These are phyloP conservation scores for Cryptoprocta ferox DNA, from an alignment of 2,797 vertebrate genomes.

Conservation along the genomic window DNA sequence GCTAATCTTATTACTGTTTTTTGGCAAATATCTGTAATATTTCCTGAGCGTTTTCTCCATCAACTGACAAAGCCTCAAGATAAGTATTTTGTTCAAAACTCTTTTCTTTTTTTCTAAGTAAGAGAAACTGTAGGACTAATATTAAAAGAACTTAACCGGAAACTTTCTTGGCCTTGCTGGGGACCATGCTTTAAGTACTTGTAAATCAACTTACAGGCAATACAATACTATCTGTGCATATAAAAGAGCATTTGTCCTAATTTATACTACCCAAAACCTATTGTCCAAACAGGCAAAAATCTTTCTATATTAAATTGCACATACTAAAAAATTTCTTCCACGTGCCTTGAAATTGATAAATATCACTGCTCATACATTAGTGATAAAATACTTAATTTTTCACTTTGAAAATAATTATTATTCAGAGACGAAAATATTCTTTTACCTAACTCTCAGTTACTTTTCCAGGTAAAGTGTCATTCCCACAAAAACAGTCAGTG, in stretches of 20 bases:
- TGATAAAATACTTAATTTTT: slow-evolving; percentile 80
- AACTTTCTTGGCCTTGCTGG: slow-evolving; percentile 89
- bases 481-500: slow-evolving; percentile 79
- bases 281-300: slow-evolving; percentile 79
- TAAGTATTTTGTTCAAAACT: slow-evolving; percentile 77
- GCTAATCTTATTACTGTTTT: slow-evolving; percentile 85
- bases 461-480: slow-evolving; percentile 79
- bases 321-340: slow-evolving; percentile 80
- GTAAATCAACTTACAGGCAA: slow-evolving; percentile 83
- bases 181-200: slow-evolving; percentile 90
- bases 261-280: slow-evolving; percentile 77
- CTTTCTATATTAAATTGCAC: slow-evolving; percentile 77
- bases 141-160: slow-evolving; percentile 86
- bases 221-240: slow-evolving; percentile 85
- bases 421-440: slow-evolving; percentile 85
- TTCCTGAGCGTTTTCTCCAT: slow-evolving; percentile 88
- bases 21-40: slow-evolving; percentile 86
- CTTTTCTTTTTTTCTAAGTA: slow-evolving; percentile 67
- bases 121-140: slow-evolving; percentile 75
- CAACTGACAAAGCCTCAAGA: slow-evolving; percentile 80
- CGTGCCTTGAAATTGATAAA: slow-evolving; percentile 78
- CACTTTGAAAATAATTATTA: slow-evolving; percentile 79
- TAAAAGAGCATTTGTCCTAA: slow-evolving; percentile 80
- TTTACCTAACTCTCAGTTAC: slow-evolving; percentile 75
- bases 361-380: slow-evolving; percentile 75